Evolutionary conservation across 2,888 invertebrate genomes (phyloP).

Genomic region (Brachylomia viminalis): DNA sequence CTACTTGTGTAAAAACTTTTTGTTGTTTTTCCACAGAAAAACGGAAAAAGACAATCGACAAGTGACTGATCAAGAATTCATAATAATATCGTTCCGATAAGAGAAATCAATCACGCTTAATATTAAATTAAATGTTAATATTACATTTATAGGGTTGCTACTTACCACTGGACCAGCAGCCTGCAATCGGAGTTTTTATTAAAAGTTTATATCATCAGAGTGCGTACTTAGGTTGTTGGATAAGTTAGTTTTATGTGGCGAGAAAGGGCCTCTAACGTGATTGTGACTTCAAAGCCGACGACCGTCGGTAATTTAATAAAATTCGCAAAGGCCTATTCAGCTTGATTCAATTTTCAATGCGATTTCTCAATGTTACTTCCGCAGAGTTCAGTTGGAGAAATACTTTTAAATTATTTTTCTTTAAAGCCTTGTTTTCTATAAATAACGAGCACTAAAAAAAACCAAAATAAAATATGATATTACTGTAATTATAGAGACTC

Average conservation of each 20-base stretch:
- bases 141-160: neutral
- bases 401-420: neutral
- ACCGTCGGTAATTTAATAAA: slow-evolving; percentile 45
- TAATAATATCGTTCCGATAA: neutral
- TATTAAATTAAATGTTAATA: slow-evolving; percentile 7
- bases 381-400: slow-evolving; percentile 3
- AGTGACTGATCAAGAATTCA: neutral
- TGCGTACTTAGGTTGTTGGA: slow-evolving; percentile 14
- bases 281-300: slow-evolving; percentile 52
- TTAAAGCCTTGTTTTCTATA: too few species aligned
- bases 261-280: slow-evolving; percentile 43
- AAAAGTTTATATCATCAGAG: slow-evolving; percentile 10
- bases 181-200: neutral
- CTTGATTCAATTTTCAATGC: slow-evolving; percentile 53
- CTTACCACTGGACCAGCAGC: neutral
- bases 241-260: slow-evolving; percentile 44
- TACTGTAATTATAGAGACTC: too few species aligned
- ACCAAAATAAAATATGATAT: too few species aligned
- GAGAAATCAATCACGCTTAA: neutral
- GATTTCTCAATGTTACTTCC: slow-evolving; percentile 42
- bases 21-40: neutral
- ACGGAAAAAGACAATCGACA: neutral
- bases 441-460: too few species aligned
- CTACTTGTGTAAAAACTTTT: neutral
- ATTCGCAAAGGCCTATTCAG: slow-evolving; percentile 24